Conservation (phyloP, 2,888 invertebrate species). For the Patella depressa region DNA sequence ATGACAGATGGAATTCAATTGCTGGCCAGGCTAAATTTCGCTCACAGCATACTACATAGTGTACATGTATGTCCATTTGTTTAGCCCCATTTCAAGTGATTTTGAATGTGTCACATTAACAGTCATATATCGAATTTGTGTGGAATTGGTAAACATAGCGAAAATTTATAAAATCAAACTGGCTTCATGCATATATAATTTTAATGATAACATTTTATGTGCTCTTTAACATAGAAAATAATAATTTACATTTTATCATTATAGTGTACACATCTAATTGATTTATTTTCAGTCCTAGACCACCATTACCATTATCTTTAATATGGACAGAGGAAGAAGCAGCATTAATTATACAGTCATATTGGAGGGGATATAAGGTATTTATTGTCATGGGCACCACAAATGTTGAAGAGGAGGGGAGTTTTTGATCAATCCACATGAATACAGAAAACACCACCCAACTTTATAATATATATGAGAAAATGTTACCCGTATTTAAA, state of each 20-base stretch:
- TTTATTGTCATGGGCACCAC: neutral
- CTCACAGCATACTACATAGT: too few relatives aligned
- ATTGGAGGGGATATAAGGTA: conserved; percentile 70
- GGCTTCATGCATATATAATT: neutral
- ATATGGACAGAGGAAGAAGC: conserved; percentile 71
- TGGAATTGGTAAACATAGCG: too few relatives aligned
- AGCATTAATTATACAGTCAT: conserved; percentile 67
- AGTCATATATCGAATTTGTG: too few relatives aligned
- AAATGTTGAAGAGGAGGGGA: too few relatives aligned
- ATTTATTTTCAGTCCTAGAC: conserved; percentile 62
- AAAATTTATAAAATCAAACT: too few relatives aligned
- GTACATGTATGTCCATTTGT: too few relatives aligned
- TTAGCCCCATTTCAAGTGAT: too few relatives aligned
- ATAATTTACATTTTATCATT: neutral
- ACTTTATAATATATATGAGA: conserved; percentile 6
- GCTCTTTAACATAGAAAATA: neutral
- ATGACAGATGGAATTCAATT: too few relatives aligned
- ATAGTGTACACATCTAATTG: too few relatives aligned
- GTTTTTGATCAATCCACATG: too few relatives aligned
- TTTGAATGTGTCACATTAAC: too few relatives aligned
- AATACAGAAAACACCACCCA: neutral
- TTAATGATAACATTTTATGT: neutral
- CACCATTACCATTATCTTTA: conserved; percentile 69
- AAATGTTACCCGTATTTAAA: neutral
- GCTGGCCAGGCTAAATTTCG: too few relatives aligned